Evolutionary conservation across 2,113 vertebrate genomes (phyloP), one percentile per base, ranked within the genome.

Genomic region (Indri indri): DNA sequence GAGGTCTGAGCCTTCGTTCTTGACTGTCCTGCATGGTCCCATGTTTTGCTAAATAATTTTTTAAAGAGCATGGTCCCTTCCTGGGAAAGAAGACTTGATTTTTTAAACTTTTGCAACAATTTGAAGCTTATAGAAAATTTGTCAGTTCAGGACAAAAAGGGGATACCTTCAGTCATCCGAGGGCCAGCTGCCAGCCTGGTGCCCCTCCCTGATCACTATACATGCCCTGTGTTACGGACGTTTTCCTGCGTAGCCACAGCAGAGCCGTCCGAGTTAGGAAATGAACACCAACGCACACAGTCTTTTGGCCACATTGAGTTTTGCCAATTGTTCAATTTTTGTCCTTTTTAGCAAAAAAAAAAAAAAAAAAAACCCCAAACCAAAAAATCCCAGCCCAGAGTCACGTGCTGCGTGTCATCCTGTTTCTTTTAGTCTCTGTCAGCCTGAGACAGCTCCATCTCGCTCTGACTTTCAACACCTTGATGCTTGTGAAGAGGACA

Each of bases 1-100:
- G 0, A 2, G 18, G 18, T 5, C 61, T 40, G 70, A 47, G n/a
- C n/a, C 59, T 1, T 1, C 16, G 0, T 18, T 59, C 27, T 22
- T 9, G 11, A 3, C 40, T 3, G 4, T 1, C 1, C 42, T 45
- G 13, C n/a, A 1, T 50, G 30, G 57, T 5, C 9, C 47, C 30
- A 0, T 23, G 54, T n/a, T 61, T n/a, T 68, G 18, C 37, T 25
- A 50, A 50, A 1, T 50, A 17, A 6, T 5, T 13, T 32, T 66
- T 73, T 7, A 12, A 57, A 83, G 74, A 63, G 14, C 50, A 7
- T 4, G 13, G 20, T 81, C 13, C n/a, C 65, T 88, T 70, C 83
- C 37, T 13, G 25, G 37, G 22, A 6, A 50, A 25, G 37, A 63
- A 45, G 27, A n/a, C 23, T 13, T 34, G 25, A 12, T 52, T 59